Base-by-base conservation (phyloP, 2,888 invertebrate genomes). In the Pristionchus exspectatus region DNA sequence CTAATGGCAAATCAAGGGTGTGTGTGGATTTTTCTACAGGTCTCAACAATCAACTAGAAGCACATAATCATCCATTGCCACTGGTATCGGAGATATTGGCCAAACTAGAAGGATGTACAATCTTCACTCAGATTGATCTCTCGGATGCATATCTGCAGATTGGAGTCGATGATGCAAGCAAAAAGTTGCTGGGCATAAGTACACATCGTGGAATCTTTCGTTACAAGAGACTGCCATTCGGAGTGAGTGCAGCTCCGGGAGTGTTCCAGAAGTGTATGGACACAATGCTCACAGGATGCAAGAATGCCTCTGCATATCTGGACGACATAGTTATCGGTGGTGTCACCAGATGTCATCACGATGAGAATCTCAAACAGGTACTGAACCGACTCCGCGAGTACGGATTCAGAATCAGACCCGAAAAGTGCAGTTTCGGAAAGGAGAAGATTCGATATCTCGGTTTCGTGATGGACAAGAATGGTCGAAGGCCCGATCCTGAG, bases 381-480 rank as follows among this genome's bases (percentile, higher is more conserved):
- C 27, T 72, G 3, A 9, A 66, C 27, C 18, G 66, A 27, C 24
- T 66, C 3, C 24, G 18, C 2, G 88, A 90, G 7, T 91, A 90
- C 77, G 92, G 92, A 18, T 90, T 93, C 89, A 89, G 89, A 0
- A 33, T 93, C 50, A 83, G 90, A 16, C 72, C 90, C 10, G 91
- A 92, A 54, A 93, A 93, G 69, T 93, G 92, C 84, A 66, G 77
- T n/a, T 93, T 93, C 72, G 74, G 90, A 16, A 63, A 77, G 86
- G 10, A n/a, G 9, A 14, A 86, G 27, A 91, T 93, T 66, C 86
- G 87, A n/a, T 93, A 90, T 50, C 87, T 93, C 27, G 93, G 93
- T 24, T 89, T 88, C 77, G 90, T 90, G 21, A 66, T 93, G 54
- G 90, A 90, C 66, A 38, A 24, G n/a, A 56, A 66, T 18, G 72